phyloP scores from a whole-genome alignment of 2,888 invertebrate species.

The Auanema freiburgensis region DNA sequence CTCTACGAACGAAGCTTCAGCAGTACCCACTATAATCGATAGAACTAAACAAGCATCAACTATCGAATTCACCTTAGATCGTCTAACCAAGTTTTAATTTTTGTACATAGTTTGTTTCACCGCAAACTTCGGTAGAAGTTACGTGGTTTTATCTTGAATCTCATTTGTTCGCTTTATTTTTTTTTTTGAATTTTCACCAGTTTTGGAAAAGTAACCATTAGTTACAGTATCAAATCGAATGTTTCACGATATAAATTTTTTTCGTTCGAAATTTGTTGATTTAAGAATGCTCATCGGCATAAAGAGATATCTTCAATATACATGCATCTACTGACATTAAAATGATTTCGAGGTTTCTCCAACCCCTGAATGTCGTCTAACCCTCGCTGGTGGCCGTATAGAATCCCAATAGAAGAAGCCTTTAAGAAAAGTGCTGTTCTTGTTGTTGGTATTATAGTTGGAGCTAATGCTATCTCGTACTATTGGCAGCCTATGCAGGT shows the following conservation, averaged over 20 bases:
- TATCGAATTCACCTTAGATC: constrained; percentile 28
- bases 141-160: background rate
- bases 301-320: too few species aligned
- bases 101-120: background rate
- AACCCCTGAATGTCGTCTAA: constrained; percentile 34
- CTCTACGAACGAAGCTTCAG: constrained; percentile 7
- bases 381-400: constrained; percentile 51
- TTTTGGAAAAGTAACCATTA: background rate
- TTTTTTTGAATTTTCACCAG: constrained; percentile 5
- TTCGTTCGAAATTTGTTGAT: too few species aligned
- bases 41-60: constrained; percentile 12
- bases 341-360: background rate
- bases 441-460: constrained; percentile 45
- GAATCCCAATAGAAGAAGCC: constrained; percentile 47
- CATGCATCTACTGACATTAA: too few species aligned
- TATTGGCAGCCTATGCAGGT: constrained; percentile 50
- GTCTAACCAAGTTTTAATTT: constrained; percentile 24
- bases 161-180: constrained; percentile 1
- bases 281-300: too few species aligned
- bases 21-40: constrained; percentile 24
- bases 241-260: background rate
- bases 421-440: constrained; percentile 45
- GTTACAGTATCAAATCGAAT: background rate
- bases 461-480: constrained; percentile 48
- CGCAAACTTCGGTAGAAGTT: background rate